phyloP scores from a whole-genome alignment of 2,888 invertebrate species.

The Brenthis hecate region DNA sequence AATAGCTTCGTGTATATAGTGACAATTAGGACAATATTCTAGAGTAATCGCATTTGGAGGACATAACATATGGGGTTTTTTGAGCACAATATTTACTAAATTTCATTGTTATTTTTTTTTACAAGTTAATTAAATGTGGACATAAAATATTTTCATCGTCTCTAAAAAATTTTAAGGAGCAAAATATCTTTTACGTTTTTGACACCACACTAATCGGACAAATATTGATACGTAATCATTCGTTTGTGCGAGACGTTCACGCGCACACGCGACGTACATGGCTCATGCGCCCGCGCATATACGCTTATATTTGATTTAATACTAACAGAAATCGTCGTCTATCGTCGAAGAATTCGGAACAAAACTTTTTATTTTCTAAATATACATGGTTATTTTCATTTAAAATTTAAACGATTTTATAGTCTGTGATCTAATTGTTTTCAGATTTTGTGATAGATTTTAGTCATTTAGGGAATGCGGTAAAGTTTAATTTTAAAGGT shows the following conservation, averaged over 20 bases:
- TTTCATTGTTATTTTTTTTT: conserved; percentile 7
- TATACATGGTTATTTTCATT: too few species aligned
- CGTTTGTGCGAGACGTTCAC: conserved; percentile 9
- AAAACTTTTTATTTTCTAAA: too few species aligned
- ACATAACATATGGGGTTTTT: neutral
- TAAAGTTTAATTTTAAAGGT: neutral
- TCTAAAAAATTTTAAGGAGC: neutral
- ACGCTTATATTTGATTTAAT: neutral
- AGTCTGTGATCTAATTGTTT: too few species aligned
- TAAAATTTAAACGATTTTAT: too few species aligned
- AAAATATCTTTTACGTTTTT: conserved; percentile 9
- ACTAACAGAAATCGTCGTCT: too few species aligned
- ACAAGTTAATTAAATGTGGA: conserved; percentile 9
- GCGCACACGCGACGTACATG: conserved; percentile 18
- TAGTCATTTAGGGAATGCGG: neutral
- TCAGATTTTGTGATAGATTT: too few species aligned
- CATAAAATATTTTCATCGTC: conserved; percentile 13
- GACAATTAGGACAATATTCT: neutral
- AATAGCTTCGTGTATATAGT: neutral
- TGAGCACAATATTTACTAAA: neutral
- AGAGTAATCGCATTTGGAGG: neutral
- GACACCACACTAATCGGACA: conserved; percentile 5
- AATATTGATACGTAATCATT: conserved; percentile 31
- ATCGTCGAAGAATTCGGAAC: too few species aligned
- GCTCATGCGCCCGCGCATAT: neutral